Evolutionary conservation across 1,140 invertebrate genomes (phyloP).

Genomic region (Listronotus bonariensis): DNA sequence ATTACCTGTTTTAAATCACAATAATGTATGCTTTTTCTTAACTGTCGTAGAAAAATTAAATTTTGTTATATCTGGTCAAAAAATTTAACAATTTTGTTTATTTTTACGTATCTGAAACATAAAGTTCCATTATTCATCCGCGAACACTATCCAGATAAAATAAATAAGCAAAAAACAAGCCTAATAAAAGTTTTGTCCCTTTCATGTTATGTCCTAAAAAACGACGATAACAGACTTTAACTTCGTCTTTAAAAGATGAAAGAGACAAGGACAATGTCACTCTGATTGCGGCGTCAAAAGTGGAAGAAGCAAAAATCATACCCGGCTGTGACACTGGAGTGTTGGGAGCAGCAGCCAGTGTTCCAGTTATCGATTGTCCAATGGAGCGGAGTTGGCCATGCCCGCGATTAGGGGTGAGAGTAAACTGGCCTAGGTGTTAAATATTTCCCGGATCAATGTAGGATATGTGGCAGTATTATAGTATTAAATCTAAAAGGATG

Average conservation of each 20-base stretch:
- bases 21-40: too few relatives aligned
- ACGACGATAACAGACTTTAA: background rate
- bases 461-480: background rate
- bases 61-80: too few relatives aligned
- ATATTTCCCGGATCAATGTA: background rate
- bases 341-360: background rate
- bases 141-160: too few relatives aligned
- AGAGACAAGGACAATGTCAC: constrained; percentile 17
- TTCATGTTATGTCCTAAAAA: constrained; percentile 12
- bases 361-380: constrained; percentile 15
- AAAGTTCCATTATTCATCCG: too few relatives aligned
- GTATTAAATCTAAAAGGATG: too few relatives aligned
- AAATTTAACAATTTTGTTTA: too few relatives aligned
- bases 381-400: background rate
- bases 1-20: too few relatives aligned
- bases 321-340: too few relatives aligned
- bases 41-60: too few relatives aligned
- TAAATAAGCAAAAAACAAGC: too few relatives aligned
- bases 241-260: constrained; percentile 4
- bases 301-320: constrained; percentile 9
- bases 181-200: too few relatives aligned
- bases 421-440: background rate
- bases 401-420: background rate
- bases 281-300: constrained; percentile 14
- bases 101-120: too few relatives aligned